These are phyloP conservation scores for Neoniphon sammara DNA, from an alignment of 2,797 vertebrate genomes.

Conservation along the genomic window DNA sequence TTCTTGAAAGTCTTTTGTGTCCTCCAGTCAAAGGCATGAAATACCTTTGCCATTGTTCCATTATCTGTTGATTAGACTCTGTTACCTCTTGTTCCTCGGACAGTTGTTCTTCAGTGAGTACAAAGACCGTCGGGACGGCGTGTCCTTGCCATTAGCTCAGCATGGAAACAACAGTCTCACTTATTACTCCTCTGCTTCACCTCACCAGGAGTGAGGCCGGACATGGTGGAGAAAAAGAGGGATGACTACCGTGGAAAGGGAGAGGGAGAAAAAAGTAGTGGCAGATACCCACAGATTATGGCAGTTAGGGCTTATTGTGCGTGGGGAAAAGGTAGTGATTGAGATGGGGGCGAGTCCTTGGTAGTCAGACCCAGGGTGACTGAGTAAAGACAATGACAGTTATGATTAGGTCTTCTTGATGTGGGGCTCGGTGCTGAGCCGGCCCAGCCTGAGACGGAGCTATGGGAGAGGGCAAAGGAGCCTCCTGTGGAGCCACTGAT, in stretches of 20 bases:
- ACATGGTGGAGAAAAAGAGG: conserved; percentile 6
- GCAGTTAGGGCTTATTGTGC: conserved; percentile 55
- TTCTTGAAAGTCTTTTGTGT: conserved; percentile 36
- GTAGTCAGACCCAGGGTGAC: conserved; percentile 48
- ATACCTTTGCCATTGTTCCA: conserved; percentile 48
- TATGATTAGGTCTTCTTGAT: conserved; percentile 69
- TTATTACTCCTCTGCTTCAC: conserved; percentile 55
- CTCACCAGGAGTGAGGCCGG: conserved; percentile 24
- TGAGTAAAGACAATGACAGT: conserved; percentile 69
- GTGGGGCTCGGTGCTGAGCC: conserved; percentile 57
- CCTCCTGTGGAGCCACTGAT: conserved; percentile 65
- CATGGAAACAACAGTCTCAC: conserved; percentile 56
- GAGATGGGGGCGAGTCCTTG: conserved; percentile 56
- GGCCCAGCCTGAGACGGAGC: conserved; percentile 52
- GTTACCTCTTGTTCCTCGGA: conserved; percentile 59
- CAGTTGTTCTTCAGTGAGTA: conserved; percentile 57
- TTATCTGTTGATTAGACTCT: conserved; percentile 62
- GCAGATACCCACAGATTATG: conserved; percentile 63
- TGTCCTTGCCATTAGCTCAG: conserved; percentile 70
- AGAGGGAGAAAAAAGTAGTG: conserved; percentile 6
- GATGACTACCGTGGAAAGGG: neutral
- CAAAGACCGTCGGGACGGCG: conserved; percentile 42
- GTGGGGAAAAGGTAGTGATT: conserved; percentile 51
- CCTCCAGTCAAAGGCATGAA: conserved; percentile 50
- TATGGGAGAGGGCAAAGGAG: conserved; percentile 49